phyloP scores from a whole-genome alignment of 2,888 invertebrate genomes.

The Psococerastis gibbosa region DNA sequence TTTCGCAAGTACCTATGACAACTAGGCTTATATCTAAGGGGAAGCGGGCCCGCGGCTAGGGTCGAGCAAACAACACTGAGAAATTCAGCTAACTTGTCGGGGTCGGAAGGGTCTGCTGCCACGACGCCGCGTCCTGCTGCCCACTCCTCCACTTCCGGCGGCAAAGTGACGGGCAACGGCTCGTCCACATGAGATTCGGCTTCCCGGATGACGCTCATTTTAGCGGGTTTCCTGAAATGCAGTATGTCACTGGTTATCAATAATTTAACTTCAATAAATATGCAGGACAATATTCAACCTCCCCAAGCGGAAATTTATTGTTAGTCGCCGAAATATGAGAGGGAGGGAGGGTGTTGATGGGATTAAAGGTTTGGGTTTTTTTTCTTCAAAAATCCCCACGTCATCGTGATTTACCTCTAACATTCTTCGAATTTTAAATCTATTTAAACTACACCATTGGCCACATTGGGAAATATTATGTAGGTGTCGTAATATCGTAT shows the following conservation, averaged over 20 bases:
- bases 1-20: neutral
- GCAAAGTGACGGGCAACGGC: constrained; percentile 13
- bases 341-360: neutral
- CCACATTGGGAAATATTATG: no score
- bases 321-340: no score
- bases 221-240: constrained; percentile 3
- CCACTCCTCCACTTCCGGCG: constrained; percentile 15
- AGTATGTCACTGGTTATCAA: neutral
- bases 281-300: no score
- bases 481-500: no score
- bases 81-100: constrained; percentile 25
- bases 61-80: constrained; percentile 20
- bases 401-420: constrained; percentile 20
- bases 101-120: constrained; percentile 26
- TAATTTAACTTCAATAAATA: constrained; percentile 9
- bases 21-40: neutral
- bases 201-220: constrained; percentile 4
- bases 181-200: neutral
- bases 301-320: no score
- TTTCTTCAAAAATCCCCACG: constrained; percentile 22
- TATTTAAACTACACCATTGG: no score
- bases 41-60: constrained; percentile 5
- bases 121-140: constrained; percentile 20
- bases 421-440: no score
- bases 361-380: neutral